phyloP scores from a whole-genome alignment of 2,888 invertebrate species.

The Epinotia brunnichana region DNA sequence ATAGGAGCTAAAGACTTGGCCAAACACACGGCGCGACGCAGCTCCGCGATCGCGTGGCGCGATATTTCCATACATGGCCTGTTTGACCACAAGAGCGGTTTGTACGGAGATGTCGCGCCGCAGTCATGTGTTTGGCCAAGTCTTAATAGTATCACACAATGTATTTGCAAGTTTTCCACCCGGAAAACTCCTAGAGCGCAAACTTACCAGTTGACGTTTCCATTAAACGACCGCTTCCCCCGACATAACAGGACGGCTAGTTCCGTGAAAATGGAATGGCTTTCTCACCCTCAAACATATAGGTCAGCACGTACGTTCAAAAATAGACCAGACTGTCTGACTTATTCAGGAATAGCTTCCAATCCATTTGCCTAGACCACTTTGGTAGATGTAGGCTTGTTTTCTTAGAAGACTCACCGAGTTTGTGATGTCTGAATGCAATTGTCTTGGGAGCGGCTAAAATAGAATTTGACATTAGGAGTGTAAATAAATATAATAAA shows the following conservation, averaged over 20 bases:
- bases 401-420: constrained; percentile 28
- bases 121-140: too few species aligned
- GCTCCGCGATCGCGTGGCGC: too few species aligned
- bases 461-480: constrained; percentile 11
- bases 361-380: constrained; percentile 41
- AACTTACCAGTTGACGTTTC: not conserved
- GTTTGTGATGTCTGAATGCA: constrained; percentile 24
- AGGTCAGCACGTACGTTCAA: constrained; percentile 25
- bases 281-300: constrained; percentile 31
- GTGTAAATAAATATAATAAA: too few species aligned
- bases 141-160: too few species aligned
- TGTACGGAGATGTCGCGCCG: too few species aligned
- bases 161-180: not conserved
- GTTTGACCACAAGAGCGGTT: too few species aligned
- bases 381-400: constrained; percentile 36
- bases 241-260: constrained; percentile 13
- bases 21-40: too few species aligned
- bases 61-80: too few species aligned
- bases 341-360: constrained; percentile 42
- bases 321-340: constrained; percentile 38
- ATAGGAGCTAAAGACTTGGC: too few species aligned
- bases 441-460: constrained; percentile 8
- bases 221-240: not conserved
- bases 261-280: constrained; percentile 23
- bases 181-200: not conserved